Percentiles rank a stretch among this genome's conserved stretches.
Evolutionary conservation across 2,113 vertebrate genomes (phyloP).

Genomic region (Benthochromis sp.): DNA sequence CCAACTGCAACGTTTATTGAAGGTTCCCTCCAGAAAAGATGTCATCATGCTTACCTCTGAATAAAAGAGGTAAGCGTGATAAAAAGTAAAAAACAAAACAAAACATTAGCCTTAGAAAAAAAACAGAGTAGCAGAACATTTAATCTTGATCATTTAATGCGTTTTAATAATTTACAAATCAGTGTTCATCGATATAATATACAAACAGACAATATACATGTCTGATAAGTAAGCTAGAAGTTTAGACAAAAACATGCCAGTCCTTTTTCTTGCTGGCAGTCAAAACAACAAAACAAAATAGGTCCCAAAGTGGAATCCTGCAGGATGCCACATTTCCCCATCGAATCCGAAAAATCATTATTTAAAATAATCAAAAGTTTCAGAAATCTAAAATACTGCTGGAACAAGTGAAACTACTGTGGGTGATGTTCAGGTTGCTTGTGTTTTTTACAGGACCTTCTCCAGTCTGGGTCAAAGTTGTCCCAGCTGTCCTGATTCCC

Average conservation of each 20-base stretch:
- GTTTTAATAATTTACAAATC: neutral
- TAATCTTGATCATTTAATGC: neutral
- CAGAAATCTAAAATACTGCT: neutral
- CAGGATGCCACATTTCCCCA: neutral
- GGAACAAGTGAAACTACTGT: neutral
- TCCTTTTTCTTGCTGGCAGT: neutral
- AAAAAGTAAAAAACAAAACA: neutral
- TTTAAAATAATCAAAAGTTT: neutral
- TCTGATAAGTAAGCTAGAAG: neutral
- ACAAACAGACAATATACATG: neutral
- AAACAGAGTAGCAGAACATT: neutral
- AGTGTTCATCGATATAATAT: rapidly evolving
- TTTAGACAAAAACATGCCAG: neutral
- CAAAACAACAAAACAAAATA: neutral
- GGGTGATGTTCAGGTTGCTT: neutral
- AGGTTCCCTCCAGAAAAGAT: neutral
- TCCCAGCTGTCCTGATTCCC: neutral
- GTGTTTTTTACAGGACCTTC: neutral
- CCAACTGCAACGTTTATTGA: neutral
- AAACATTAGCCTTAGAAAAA: neutral
- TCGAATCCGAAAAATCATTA: neutral
- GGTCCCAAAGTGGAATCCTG: neutral
- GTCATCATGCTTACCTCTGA: neutral
- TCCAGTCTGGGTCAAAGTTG: neutral
- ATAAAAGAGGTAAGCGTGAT: neutral